These are phyloP conservation scores for Vimba vimba DNA, from an alignment of 2,113 vertebrate genomes.

Conservation along the genomic window DNA sequence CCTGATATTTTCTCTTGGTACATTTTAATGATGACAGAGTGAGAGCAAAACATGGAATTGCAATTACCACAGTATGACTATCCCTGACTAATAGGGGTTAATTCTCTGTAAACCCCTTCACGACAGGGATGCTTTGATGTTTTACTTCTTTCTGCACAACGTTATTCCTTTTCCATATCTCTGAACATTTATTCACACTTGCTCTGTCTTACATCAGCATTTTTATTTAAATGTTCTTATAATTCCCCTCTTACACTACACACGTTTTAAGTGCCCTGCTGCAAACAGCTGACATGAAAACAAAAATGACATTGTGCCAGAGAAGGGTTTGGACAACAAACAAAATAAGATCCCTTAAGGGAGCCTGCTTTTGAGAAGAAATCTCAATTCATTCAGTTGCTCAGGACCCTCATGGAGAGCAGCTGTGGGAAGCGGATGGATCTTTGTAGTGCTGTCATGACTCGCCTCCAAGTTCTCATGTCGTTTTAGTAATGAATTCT, in stretches of 20 bases:
- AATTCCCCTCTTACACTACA: slow-evolving; percentile 9
- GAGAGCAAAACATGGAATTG: slow-evolving; percentile 41
- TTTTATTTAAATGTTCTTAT: background rate
- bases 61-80: slow-evolving; percentile 21
- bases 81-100: slow-evolving; percentile 14
- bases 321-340: slow-evolving; percentile 36
- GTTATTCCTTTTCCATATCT: slow-evolving; percentile 10
- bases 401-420: background rate
- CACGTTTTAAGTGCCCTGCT: background rate
- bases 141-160: background rate
- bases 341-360: slow-evolving; percentile 23
- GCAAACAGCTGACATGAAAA: slow-evolving; percentile 34
- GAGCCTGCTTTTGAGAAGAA: slow-evolving; percentile 29
- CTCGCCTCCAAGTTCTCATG: slow-evolving; percentile 24
- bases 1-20: slow-evolving; percentile 15
- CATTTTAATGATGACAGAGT: slow-evolving; percentile 7
- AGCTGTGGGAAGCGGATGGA: slow-evolving; percentile 31
- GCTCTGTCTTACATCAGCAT: slow-evolving; percentile 3
- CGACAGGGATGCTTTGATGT: background rate
- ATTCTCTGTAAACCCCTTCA: slow-evolving; percentile 16
- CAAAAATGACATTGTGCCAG: slow-evolving; percentile 11
- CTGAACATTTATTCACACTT: background rate
- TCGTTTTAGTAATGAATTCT: slow-evolving; percentile 23
- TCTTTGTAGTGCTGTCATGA: slow-evolving; percentile 40
- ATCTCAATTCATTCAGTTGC: slow-evolving; percentile 28